Conservation (phyloP, 2,797 vertebrate genomes). For the Moxostoma hubbsi region DNA sequence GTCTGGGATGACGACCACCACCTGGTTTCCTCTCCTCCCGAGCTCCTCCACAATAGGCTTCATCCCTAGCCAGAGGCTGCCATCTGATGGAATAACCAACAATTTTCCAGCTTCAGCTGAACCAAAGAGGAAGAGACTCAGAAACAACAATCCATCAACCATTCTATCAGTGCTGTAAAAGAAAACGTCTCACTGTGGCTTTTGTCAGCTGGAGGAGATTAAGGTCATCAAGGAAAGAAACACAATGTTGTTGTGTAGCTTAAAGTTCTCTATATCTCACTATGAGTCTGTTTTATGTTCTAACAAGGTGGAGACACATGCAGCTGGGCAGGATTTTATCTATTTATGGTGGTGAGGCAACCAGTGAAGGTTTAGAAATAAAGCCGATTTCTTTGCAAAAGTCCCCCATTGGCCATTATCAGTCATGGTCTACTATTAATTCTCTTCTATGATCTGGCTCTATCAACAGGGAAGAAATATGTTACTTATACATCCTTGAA, state of each 20-base stretch:
- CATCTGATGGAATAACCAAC: slow-evolving; percentile 67
- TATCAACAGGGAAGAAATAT: no score
- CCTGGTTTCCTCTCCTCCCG: slow-evolving; percentile 70
- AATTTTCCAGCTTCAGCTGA: slow-evolving; percentile 61
- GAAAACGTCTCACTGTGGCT: background rate
- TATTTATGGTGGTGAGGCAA: background rate
- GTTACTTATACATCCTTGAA: background rate
- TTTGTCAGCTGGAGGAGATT: background rate
- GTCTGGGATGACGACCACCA: slow-evolving; percentile 65
- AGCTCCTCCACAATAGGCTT: slow-evolving; percentile 58
- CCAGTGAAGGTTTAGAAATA: background rate
- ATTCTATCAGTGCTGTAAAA: background rate
- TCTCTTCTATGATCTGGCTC: no score
- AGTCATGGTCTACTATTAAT: no score
- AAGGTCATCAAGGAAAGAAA: no score
- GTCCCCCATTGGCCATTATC: no score
- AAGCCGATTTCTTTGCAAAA: background rate
- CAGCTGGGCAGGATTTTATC: slow-evolving; percentile 9
- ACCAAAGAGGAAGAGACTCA: slow-evolving; percentile 23
- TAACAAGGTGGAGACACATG: slow-evolving; percentile 1
- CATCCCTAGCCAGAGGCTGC: slow-evolving; percentile 82
- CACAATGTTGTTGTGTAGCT: background rate
- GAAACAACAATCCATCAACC: background rate
- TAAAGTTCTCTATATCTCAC: background rate
- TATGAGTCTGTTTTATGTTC: background rate